Evolutionary conservation across 2,113 vertebrate genomes (phyloP), one percentile per base, ranked within the genome.

Genomic region (Dermatemys mawii): DNA sequence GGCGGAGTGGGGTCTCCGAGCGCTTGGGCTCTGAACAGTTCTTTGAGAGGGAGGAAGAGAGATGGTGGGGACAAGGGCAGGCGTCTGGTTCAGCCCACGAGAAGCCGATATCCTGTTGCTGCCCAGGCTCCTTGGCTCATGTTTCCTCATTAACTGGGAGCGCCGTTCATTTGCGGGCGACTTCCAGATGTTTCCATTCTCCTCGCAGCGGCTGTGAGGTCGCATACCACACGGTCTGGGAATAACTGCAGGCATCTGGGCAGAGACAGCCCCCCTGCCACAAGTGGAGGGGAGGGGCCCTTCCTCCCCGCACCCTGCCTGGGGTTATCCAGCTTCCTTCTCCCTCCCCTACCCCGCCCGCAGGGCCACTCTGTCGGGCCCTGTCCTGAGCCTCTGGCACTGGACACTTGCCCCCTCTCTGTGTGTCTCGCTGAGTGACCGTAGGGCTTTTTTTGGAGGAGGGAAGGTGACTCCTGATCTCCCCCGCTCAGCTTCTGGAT

Each of bases 161-260:
- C 4, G 3, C 89, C 1, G 73, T 81, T 96, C 0, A 0, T 93
- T 96, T 97, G 86, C 13, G 89, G 90, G 97, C 80, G 86, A 97
- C 87, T 96, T 96, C 96, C 95, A 96, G 97, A 97, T 97, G 96
- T 97, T 97, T 96, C 93, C 87, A 94, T 93, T 96, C 90, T 95
- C 78, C 73, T 92, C 27, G 9, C 13, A 1, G 88, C 1, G 3
- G 57, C 92, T 0, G 0, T 0, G 11, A 93, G 87, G 82, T 83
- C 1, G 1, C 91, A 88, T 63, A 94, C 84, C 3, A 2, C 53
- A 67, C 1, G 5, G 90, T 21, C 82, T 63, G 87, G 93, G 90
- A 88, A 88, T 87, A 63, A 84, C 73, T 95, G 73, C 78, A 1
- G 7, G 73, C 78, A 46, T 46, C 0, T 3, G 60, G 35, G 41